Percentiles rank a stretch among this genome's conserved stretches.
Evolutionary conservation across 2,113 vertebrate genomes (phyloP).

Genomic region (Alexandromys fortis): DNA sequence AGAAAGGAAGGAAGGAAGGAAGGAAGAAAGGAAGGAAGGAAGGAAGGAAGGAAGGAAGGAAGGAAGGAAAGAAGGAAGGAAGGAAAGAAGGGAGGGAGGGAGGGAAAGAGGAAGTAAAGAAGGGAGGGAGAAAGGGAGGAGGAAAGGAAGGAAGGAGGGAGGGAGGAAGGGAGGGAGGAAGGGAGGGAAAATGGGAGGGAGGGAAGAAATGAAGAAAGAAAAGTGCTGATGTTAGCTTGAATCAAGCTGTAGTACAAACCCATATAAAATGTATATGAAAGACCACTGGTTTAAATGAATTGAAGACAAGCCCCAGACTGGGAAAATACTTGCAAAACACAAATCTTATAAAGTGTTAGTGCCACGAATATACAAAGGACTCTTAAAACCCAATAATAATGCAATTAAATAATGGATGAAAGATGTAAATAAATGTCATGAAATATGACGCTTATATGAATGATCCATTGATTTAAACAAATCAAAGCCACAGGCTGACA

Average conservation of each 20-base stretch:
- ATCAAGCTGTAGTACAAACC: not conserved
- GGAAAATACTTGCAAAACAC: conserved; percentile 35
- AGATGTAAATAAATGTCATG: not conserved
- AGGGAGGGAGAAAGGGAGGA: too few species aligned
- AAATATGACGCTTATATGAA: not conserved
- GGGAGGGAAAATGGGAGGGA: too few species aligned
- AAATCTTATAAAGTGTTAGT: not conserved
- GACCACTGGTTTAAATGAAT: not conserved
- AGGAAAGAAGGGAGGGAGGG: not conserved
- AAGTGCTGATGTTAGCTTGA: not conserved
- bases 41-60: too few species aligned
- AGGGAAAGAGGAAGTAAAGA: too few species aligned
- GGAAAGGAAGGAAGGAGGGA: rapidly evolving
- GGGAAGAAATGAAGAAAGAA: not conserved
- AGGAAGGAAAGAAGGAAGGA: rapidly evolving
- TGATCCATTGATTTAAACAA: not conserved
- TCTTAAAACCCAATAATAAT: conserved; percentile 38
- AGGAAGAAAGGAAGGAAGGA: not conserved
- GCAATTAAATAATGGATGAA: conserved; percentile 10
- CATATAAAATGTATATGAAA: not conserved
- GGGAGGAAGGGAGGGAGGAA: rapidly evolving
- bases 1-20: not conserved
- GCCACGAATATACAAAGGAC: conserved; percentile 23
- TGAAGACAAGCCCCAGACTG: not conserved
- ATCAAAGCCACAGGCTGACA: not conserved